phyloP scores from a whole-genome alignment of 2,797 vertebrate genomes.

The Cichlasoma orientale region DNA sequence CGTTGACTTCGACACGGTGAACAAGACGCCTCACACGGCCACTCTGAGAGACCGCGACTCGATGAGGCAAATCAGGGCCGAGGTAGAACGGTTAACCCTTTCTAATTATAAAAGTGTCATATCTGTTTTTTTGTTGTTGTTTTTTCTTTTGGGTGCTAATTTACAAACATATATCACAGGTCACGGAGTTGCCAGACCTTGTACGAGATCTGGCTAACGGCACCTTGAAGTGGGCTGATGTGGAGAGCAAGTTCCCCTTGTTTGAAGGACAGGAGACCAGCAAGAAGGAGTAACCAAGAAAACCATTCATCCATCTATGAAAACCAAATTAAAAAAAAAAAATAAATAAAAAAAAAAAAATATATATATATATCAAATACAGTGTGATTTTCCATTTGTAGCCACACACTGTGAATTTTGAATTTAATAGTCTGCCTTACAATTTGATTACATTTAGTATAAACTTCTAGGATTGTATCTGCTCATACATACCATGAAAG shows the following conservation, averaged over 20 bases:
- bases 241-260: conserved; percentile 86
- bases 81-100: conserved; percentile 78
- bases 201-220: conserved; percentile 83
- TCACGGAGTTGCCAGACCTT: neutral
- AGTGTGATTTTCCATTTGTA: neutral
- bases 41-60: conserved; percentile 94
- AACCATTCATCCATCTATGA: neutral
- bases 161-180: neutral
- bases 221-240: conserved; percentile 83
- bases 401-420: neutral
- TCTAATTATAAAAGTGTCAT: neutral
- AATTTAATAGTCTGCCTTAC: neutral
- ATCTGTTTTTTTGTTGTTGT: neutral
- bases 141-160: neutral
- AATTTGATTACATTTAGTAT: neutral
- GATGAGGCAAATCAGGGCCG: conserved; percentile 95
- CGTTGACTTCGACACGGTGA: conserved; percentile 96
- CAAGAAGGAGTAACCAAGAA: conserved; percentile 72
- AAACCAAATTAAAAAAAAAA: neutral
- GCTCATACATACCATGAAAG: neutral
- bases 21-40: conserved; percentile 93
- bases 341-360: neutral
- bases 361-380: too few relatives aligned
- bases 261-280: conserved; percentile 92
- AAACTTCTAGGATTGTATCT: neutral